Evolutionary conservation across 2,113 vertebrate genomes (phyloP).

Genomic region (Ornithorhynchus anatinus): DNA sequence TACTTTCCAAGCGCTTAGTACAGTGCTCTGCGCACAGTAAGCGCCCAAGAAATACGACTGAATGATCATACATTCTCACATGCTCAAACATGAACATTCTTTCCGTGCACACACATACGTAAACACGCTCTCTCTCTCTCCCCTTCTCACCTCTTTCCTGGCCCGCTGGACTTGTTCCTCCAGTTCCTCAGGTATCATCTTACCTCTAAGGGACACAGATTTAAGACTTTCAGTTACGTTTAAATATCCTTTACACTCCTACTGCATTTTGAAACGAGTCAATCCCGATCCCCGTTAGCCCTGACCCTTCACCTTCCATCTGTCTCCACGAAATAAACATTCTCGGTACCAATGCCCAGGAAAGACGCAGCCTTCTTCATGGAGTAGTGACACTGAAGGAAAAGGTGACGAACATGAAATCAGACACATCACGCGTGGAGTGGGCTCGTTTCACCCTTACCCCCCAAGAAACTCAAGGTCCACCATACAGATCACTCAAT

Average conservation of each 20-base stretch:
- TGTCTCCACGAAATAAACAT: conserved; percentile 78
- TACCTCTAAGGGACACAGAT: conserved; percentile 79
- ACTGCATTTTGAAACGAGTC: conserved; percentile 38
- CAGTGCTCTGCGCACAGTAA: too few relatives aligned
- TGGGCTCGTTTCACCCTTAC: too few relatives aligned
- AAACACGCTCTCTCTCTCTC: not conserved
- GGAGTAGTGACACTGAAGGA: conserved; percentile 81
- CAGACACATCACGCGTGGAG: not conserved
- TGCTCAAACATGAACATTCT: too few relatives aligned
- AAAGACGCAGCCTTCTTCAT: conserved; percentile 86
- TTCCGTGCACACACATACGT: not conserved
- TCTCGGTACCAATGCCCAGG: conserved; percentile 82
- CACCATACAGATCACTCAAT: not conserved
- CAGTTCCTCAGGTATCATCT: conserved; percentile 85
- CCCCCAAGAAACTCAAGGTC: not conserved
- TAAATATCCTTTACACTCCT: conserved; percentile 25
- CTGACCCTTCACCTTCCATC: conserved; percentile 77
- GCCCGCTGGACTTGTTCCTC: conserved; percentile 76
- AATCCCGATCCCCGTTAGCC: not conserved
- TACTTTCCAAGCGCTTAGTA: too few relatives aligned
- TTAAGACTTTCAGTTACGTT: conserved; percentile 67
- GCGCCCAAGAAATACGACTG: too few relatives aligned
- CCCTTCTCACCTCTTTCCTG: conserved; percentile 77
- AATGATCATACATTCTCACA: too few relatives aligned
- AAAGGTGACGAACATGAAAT: not conserved